A percentile compares a stretch with the other conserved stretches of the same genome.
phyloP scores from a whole-genome alignment of 2,113 vertebrate genomes.

The Scartelaos histophorus region DNA sequence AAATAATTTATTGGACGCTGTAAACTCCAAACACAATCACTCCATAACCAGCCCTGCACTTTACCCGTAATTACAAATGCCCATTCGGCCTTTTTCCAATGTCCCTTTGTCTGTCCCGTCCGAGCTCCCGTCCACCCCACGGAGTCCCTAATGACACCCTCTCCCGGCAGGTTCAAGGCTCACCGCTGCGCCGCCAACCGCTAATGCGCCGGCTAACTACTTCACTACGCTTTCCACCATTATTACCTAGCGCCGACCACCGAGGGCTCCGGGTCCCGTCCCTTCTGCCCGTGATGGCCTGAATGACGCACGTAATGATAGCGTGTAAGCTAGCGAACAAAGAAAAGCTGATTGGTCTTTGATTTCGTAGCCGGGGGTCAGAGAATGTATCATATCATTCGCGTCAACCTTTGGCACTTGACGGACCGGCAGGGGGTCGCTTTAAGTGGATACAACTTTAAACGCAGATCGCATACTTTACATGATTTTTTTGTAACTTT shows the following conservation, averaged over 20 bases:
- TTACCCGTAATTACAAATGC: slow-evolving; percentile 32
- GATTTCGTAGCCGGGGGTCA: slow-evolving; percentile 55
- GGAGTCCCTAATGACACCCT: slow-evolving; percentile 71
- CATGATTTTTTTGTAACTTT: slow-evolving; percentile 33
- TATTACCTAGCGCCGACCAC: not conserved
- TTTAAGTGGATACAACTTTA: slow-evolving; percentile 35
- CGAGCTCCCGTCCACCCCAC: slow-evolving; percentile 46
- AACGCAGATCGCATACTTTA: slow-evolving; percentile 35
- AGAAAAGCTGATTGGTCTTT: slow-evolving; percentile 72
- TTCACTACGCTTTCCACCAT: slow-evolving; percentile 35
- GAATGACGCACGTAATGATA: slow-evolving; percentile 74
- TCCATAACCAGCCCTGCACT: not conserved
- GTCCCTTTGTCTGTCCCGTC: slow-evolving; percentile 49
- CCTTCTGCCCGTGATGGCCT: slow-evolving; percentile 62
- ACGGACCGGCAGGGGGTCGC: slow-evolving; percentile 46
- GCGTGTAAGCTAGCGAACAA: slow-evolving; percentile 57
- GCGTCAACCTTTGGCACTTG: slow-evolving; percentile 54
- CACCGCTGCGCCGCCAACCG: slow-evolving; percentile 70
- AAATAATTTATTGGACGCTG: too few relatives aligned
- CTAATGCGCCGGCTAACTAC: slow-evolving; percentile 69
- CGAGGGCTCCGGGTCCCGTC: slow-evolving; percentile 6
- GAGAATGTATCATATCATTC: slow-evolving; percentile 64
- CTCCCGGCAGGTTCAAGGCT: slow-evolving; percentile 68
- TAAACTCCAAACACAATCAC: too few relatives aligned
- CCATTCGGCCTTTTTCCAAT: slow-evolving; percentile 14